Evolutionary conservation across 2,113 vertebrate species (phyloP).

Genomic region (Otocyon megalotis): DNA sequence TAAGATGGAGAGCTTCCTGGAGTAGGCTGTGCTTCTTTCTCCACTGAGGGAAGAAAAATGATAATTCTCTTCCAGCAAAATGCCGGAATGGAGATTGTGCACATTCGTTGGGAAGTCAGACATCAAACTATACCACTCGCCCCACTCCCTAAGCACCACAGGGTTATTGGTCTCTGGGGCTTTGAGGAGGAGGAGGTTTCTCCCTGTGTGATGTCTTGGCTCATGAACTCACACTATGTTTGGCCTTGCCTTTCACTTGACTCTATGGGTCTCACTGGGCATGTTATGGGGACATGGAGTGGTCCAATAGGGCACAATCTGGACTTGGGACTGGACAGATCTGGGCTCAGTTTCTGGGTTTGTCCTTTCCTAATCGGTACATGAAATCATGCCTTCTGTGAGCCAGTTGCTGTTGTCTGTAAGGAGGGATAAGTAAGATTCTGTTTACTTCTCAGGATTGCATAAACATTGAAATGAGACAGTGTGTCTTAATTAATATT

Average conservation of each 20-base stretch:
- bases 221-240: background rate
- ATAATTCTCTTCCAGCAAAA: background rate
- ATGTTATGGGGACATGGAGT: background rate
- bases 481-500: background rate
- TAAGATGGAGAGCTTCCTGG: background rate
- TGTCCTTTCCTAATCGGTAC: background rate
- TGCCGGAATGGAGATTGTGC: too few species aligned
- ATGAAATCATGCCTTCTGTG: background rate
- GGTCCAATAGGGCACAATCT: background rate
- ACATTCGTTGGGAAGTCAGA: background rate
- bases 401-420: background rate
- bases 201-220: rapidly evolving
- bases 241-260: background rate
- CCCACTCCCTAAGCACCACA: rapidly evolving
- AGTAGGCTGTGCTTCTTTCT: background rate
- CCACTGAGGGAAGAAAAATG: background rate
- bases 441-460: background rate
- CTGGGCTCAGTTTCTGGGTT: background rate
- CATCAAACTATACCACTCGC: rapidly evolving
- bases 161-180: background rate
- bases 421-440: background rate
- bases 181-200: background rate
- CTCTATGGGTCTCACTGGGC: background rate
- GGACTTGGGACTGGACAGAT: background rate
- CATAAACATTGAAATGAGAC: background rate